Percentiles rank a stretch among this genome's conserved stretches.
phyloP scores from a whole-genome alignment of 2,888 invertebrate genomes.

The Pterobdella sp. region DNA sequence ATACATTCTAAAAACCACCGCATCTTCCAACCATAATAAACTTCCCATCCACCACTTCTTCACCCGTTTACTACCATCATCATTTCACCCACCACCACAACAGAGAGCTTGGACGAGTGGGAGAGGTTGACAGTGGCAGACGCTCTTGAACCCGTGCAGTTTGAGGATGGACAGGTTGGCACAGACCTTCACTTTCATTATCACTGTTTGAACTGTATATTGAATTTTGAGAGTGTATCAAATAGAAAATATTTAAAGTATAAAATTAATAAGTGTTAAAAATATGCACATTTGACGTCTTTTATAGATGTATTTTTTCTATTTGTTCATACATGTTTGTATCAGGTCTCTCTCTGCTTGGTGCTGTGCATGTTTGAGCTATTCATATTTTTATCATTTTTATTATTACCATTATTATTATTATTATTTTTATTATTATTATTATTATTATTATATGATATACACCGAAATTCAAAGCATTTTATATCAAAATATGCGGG shows the following conservation, averaged over 20 bases:
- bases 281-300: too few relatives aligned
- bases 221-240: too few relatives aligned
- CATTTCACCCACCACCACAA: neutral
- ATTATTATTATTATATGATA: neutral
- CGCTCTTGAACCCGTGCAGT: constrained; percentile 87
- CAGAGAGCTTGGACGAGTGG: constrained; percentile 97
- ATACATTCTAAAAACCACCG: neutral
- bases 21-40: neutral
- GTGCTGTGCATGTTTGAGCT: too few relatives aligned
- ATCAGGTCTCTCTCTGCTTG: too few relatives aligned
- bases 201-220: too few relatives aligned
- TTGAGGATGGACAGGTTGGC: constrained; percentile 73
- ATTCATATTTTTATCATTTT: neutral
- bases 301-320: too few relatives aligned
- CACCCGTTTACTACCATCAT: neutral
- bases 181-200: too few relatives aligned
- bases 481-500: too few relatives aligned
- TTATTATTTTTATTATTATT: neutral
- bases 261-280: too few relatives aligned
- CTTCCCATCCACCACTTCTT: neutral
- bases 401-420: neutral
- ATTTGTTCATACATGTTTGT: too few relatives aligned
- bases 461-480: too few relatives aligned
- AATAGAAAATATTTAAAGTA: too few relatives aligned
- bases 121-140: constrained; percentile 95